These are phyloP conservation scores for Cantharis rufa DNA, from an alignment of 2,888 invertebrate species.

Conservation along the genomic window DNA sequence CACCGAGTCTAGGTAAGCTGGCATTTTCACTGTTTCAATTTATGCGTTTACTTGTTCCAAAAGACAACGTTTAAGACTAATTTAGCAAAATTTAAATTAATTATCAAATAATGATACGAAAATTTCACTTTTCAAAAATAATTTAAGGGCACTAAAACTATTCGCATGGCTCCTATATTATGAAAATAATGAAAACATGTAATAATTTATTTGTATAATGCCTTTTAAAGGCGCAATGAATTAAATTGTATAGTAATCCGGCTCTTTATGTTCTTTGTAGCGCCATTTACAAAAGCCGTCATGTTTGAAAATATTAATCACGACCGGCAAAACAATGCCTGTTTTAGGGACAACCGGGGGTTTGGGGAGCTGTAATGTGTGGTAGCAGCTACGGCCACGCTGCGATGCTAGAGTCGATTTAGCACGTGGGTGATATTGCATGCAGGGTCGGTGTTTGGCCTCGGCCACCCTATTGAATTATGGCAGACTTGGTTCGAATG, in stretches of 20 bases:
- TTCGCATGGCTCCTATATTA: conserved; percentile 15
- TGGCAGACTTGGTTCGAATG: conserved; percentile 38
- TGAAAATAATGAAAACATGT: conserved; percentile 36
- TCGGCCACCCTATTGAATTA: conserved; percentile 38
- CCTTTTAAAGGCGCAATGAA: conserved; percentile 42
- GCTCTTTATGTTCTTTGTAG: conserved; percentile 40
- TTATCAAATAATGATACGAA: not conserved
- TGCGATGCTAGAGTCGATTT: conserved; percentile 38
- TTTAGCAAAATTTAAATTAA: not conserved
- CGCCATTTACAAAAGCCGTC: conserved; percentile 43
- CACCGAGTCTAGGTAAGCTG: not conserved
- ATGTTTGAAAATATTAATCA: conserved; percentile 47
- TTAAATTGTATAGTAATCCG: conserved; percentile 46
- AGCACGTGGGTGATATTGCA: conserved; percentile 37
- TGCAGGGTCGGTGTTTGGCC: conserved; percentile 24
- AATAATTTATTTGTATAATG: conserved; percentile 43
- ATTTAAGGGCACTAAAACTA: conserved; percentile 33
- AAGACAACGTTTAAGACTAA: not conserved
- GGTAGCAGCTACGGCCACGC: conserved; percentile 21
- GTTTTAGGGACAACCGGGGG: conserved; percentile 20
- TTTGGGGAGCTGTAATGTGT: conserved; percentile 25
- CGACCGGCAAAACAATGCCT: conserved; percentile 43
- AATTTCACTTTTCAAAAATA: conserved; percentile 12
- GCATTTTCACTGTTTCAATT: not conserved
- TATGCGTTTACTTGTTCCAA: not conserved